A percentile compares a stretch with the other conserved stretches of the same genome.
Evolutionary conservation across 2,113 vertebrate genomes (phyloP).

Genomic region (Sclerurus mexicanus): DNA sequence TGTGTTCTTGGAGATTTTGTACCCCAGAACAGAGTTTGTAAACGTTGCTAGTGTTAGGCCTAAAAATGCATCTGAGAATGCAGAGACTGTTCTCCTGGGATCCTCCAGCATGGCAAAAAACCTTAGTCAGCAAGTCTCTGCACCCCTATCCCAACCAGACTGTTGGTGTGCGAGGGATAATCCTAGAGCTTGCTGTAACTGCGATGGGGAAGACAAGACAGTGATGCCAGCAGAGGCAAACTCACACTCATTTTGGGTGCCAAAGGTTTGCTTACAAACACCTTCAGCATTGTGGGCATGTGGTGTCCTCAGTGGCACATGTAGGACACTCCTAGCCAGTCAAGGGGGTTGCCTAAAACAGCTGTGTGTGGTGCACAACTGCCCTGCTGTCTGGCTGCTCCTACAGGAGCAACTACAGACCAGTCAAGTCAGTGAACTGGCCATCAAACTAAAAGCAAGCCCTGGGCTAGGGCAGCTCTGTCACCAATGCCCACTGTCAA

Average conservation of each 20-base stretch:
- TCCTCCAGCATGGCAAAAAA: rapidly evolving
- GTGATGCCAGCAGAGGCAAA: neutral
- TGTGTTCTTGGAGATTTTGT: neutral
- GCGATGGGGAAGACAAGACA: rapidly evolving
- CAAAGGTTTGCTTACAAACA: neutral
- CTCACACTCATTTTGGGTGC: rapidly evolving
- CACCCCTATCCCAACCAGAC: rapidly evolving
- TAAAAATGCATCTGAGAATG: neutral
- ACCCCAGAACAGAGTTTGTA: neutral
- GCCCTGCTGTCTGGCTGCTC: neutral
- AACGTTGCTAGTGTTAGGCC: neutral
- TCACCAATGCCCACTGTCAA: neutral
- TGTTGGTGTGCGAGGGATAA: neutral
- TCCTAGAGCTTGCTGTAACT: neutral
- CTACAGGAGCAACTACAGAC: neutral
- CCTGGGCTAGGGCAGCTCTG: neutral
- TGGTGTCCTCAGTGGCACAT: rapidly evolving
- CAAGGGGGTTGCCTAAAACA: neutral
- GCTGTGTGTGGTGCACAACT: rapidly evolving
- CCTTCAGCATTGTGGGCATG: rapidly evolving
- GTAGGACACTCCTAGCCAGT: rapidly evolving
- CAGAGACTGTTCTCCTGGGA: neutral
- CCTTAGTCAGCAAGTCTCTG: rapidly evolving
- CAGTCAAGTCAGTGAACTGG: neutral
- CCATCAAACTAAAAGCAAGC: neutral